phyloP scores from a whole-genome alignment of 1,140 invertebrate genomes.

The Orchesella cincta region DNA sequence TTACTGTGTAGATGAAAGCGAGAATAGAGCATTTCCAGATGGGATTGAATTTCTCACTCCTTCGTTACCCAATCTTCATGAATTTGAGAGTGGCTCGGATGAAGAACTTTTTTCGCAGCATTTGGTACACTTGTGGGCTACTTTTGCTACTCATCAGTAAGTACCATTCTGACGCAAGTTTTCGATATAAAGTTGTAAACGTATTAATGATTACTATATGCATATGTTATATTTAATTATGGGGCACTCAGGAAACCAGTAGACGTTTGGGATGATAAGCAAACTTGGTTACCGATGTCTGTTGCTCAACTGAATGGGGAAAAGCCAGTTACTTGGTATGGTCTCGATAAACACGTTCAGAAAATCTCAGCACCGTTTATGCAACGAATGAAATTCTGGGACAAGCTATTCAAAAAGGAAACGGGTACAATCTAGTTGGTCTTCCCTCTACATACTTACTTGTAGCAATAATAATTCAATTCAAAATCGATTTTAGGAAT shows the following conservation, averaged over 20 bases:
- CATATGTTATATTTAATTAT: too few relatives aligned
- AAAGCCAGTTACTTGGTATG: conserved; percentile 11
- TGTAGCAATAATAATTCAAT: too few relatives aligned
- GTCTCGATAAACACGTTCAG: background rate
- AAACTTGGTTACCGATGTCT: conserved; percentile 12
- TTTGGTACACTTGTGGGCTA: conserved; percentile 18
- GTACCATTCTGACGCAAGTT: background rate
- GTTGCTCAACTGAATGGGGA: conserved; percentile 24
- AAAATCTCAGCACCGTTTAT: background rate
- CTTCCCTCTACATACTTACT: background rate
- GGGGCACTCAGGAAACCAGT: background rate
- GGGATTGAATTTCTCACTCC: background rate
- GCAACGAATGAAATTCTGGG: conserved; percentile 15
- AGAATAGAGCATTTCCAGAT: conserved; percentile 8
- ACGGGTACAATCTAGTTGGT: background rate
- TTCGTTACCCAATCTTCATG: background rate
- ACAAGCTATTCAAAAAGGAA: conserved; percentile 12
- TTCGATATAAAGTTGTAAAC: background rate
- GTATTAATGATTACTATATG: background rate
- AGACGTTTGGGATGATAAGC: background rate
- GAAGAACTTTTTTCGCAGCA: conserved; percentile 18
- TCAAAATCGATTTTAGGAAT: too few relatives aligned
- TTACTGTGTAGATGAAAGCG: too few relatives aligned
- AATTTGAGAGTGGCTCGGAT: conserved; percentile 3
- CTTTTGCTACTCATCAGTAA: conserved; percentile 23